Evolutionary conservation across 2,888 invertebrate species (phyloP).

Genomic region (Rugalucina vietnamica): DNA sequence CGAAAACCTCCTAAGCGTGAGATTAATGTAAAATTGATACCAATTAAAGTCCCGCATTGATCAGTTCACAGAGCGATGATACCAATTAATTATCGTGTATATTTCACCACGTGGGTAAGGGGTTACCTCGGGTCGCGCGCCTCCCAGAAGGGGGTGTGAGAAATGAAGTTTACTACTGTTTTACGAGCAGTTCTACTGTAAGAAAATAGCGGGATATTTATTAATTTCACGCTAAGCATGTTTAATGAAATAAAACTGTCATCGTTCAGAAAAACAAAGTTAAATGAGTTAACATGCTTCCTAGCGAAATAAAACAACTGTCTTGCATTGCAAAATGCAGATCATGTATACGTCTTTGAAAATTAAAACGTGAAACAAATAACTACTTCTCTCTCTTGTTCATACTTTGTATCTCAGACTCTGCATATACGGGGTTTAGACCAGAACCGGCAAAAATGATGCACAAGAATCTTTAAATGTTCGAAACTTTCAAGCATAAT

Average conservation of each 20-base stretch:
- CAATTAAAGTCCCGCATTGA: constrained; percentile 35
- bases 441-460: no score
- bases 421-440: no score
- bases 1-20: constrained; percentile 36
- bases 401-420: no score
- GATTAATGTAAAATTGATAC: constrained; percentile 50
- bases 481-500: no score
- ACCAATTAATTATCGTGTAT: constrained; percentile 36
- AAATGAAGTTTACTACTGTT: constrained; percentile 13
- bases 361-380: no score
- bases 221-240: background rate
- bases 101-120: constrained; percentile 30
- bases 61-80: background rate
- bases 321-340: no score
- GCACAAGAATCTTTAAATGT: no score
- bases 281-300: background rate
- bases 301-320: background rate
- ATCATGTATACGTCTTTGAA: no score
- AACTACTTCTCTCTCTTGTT: no score
- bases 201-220: background rate
- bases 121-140: constrained; percentile 36
- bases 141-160: constrained; percentile 37
- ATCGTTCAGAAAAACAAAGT: background rate
- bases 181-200: background rate
- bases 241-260: background rate